A percentile compares a stretch with the other conserved stretches of the same genome.
phyloP scores from a whole-genome alignment of 2,797 vertebrate genomes.

The Acanthurus lineatus region DNA sequence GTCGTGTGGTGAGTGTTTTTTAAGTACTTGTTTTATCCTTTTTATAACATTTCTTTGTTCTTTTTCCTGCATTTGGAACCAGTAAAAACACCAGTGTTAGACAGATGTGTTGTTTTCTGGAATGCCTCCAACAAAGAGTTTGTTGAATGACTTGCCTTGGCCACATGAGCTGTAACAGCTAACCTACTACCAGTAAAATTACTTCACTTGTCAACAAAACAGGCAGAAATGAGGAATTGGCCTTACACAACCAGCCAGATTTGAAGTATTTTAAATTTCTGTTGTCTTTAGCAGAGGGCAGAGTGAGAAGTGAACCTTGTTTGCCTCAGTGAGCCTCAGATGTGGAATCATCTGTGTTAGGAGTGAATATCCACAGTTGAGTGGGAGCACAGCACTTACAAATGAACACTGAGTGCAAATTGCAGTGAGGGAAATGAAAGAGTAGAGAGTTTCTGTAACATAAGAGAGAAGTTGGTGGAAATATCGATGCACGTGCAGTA shows the following conservation, averaged over 20 bases:
- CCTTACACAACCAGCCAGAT: background rate
- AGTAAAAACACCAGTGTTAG: background rate
- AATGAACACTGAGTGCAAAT: conserved; percentile 12
- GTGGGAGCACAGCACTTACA: conserved; percentile 1
- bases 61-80: conserved; percentile 6
- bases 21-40: background rate
- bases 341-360: background rate
- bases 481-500: background rate
- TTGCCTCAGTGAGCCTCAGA: background rate
- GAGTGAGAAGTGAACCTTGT: background rate
- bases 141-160: background rate
- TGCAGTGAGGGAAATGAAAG: background rate
- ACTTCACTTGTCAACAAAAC: background rate
- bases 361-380: conserved; percentile 13
- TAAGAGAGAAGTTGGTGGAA: background rate
- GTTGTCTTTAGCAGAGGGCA: background rate
- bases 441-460: background rate
- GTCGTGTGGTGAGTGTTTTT: no score
- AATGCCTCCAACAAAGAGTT: conserved; percentile 1
- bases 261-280: background rate
- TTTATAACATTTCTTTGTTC: conserved; percentile 3
- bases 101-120: conserved; percentile 5
- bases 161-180: background rate
- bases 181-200: no score
- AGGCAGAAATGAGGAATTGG: background rate